A percentile compares a stretch with the other conserved stretches of the same genome.
Evolutionary conservation across 1,140 invertebrate species (phyloP).

Genomic region (Heliconius hewitsoni): DNA sequence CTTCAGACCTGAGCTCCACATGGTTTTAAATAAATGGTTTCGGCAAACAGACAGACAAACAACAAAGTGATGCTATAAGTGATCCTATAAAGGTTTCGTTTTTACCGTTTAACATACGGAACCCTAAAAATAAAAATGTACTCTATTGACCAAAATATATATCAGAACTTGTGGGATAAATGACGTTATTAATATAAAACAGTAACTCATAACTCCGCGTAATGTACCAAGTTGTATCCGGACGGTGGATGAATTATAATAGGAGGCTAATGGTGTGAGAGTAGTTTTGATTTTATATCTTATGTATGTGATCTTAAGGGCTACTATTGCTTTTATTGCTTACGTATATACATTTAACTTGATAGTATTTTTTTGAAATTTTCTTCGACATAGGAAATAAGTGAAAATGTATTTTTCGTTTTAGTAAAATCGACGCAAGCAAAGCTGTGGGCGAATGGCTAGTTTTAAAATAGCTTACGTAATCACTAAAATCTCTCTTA

Average conservation of each 20-base stretch:
- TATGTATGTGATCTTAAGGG: not conserved
- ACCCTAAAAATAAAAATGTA: not conserved
- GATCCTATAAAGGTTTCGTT: too few species aligned
- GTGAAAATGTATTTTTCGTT: too few species aligned
- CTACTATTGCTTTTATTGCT: not conserved
- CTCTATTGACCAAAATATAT: not conserved
- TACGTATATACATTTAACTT: not conserved
- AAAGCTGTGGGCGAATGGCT: too few species aligned
- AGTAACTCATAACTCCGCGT: conserved; percentile 29
- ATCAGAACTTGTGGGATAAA: conserved; percentile 21
- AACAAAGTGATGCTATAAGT: too few species aligned
- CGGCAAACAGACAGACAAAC: too few species aligned
- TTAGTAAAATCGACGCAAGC: too few species aligned
- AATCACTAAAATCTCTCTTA: too few species aligned
- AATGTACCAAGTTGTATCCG: conserved; percentile 35
- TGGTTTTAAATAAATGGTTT: too few species aligned
- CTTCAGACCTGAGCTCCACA: too few species aligned
- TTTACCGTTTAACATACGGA: too few species aligned
- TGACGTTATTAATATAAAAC: conserved; percentile 34
- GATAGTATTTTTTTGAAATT: not conserved
- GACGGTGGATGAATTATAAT: conserved; percentile 36
- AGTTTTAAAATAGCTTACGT: too few species aligned
- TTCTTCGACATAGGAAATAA: too few species aligned
- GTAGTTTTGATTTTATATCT: not conserved
- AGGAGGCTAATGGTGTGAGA: conserved; percentile 25